Evolutionary conservation across 2,797 vertebrate species (phyloP).

Genomic region (Epinephelus malabaricus): DNA sequence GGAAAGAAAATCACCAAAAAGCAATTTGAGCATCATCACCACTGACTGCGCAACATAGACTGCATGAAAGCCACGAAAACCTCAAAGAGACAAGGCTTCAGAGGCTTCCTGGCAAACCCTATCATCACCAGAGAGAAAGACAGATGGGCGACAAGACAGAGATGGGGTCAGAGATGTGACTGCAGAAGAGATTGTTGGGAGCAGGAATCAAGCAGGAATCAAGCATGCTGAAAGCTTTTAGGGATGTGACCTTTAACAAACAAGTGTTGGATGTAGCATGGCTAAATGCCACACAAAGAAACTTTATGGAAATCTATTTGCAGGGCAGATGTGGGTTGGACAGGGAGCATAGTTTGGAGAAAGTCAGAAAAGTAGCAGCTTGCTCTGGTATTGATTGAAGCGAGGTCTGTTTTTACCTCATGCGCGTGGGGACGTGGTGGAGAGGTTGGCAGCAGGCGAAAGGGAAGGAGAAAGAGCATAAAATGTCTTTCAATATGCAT

Average conservation of each 20-base stretch:
- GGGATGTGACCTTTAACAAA: constrained; percentile 69
- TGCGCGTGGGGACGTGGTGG: not conserved
- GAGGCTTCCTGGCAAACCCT: not conserved
- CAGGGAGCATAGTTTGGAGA: not conserved
- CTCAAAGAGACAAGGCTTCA: not conserved
- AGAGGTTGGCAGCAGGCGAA: not conserved
- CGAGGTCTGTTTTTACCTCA: not conserved
- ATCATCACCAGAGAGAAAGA: not conserved
- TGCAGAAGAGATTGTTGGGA: constrained; percentile 10
- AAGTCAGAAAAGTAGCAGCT: not conserved
- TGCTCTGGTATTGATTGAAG: constrained; percentile 7
- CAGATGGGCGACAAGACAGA: not conserved
- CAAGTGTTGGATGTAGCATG: constrained; percentile 27
- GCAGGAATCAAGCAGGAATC: constrained; percentile 1
- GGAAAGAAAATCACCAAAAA: not conserved
- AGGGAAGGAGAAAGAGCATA: not conserved
- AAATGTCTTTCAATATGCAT: not conserved
- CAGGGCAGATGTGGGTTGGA: constrained; percentile 9
- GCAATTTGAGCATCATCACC: not conserved
- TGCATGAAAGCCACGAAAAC: not conserved
- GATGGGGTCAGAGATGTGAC: constrained; percentile 16
- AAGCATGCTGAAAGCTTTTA: constrained; percentile 60
- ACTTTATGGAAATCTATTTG: constrained; percentile 29
- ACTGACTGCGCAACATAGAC: too few relatives aligned
- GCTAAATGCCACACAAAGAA: constrained; percentile 44